These are phyloP conservation scores for Lepidocolaptes lacrymiger DNA, from an alignment of 2,797 vertebrate genomes.

Conservation along the genomic window DNA sequence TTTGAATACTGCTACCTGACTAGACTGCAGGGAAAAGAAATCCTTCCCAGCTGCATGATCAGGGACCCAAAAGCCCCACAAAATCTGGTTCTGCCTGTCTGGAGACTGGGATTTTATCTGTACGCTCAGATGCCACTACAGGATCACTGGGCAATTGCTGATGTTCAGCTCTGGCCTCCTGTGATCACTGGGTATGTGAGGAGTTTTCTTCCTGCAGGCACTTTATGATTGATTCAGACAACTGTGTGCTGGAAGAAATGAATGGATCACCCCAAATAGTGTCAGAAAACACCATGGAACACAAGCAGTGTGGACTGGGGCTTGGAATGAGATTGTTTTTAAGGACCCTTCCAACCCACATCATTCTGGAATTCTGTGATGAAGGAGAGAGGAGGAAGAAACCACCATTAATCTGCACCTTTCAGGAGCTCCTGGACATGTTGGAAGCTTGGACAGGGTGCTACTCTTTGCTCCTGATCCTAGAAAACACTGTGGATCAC, in stretches of 20 bases:
- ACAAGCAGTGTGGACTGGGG: not conserved
- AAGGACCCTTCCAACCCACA: not conserved
- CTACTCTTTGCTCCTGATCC: not conserved
- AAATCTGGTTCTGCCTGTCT: not conserved
- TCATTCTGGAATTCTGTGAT: not conserved
- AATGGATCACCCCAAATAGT: rapidly evolving
- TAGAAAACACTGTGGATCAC: not conserved
- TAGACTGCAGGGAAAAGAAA: not conserved
- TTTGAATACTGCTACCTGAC: not conserved
- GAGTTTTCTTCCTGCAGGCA: not conserved
- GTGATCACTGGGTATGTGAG: rapidly evolving
- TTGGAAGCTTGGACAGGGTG: not conserved
- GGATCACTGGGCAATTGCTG: not conserved
- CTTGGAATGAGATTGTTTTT: not conserved
- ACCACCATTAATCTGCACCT: not conserved
- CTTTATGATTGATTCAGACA: not conserved
- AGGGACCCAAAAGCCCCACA: not conserved
- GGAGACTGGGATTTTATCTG: not conserved
- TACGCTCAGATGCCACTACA: rapidly evolving
- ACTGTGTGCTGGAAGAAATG: not conserved
- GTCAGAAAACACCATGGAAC: not conserved
- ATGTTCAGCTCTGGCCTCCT: not conserved
- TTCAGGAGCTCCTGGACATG: not conserved
- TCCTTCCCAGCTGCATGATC: not conserved
- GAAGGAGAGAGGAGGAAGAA: not conserved